Evolutionary conservation across 1,140 invertebrate genomes (phyloP), one percentile per base, ranked within the genome.

Genomic region (Zaprionus gabonicus): DNA sequence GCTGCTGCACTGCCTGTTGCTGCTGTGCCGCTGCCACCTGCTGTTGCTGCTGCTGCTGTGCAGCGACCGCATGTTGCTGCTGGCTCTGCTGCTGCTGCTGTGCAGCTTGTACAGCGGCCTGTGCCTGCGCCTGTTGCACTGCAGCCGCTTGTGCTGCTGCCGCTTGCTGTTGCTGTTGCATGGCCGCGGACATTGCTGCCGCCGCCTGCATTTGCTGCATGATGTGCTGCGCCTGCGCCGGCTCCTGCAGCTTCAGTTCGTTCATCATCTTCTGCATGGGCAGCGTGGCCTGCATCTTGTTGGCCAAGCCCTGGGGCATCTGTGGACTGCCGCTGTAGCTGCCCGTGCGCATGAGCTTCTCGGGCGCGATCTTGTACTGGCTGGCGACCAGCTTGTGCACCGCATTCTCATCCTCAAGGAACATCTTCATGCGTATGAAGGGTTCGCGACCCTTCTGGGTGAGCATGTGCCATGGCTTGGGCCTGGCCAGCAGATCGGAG

Each of bases 401-500:
- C 3, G 98, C 98, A 86, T 99, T 98, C 76, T 99, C 97, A 92
- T 99, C 98, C 93, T 99, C 98, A 55, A 99, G 94, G 93, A 99
- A 99, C 96, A 99, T 98, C 93, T 99, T 98, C 98, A 99, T 99
- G 60, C 98, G 94, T 67, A 99, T 99, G 93, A 99, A 99, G 1
- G 98, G 98, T 91, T 99, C 98, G 25, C 98, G 95, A 0, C 98
- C 98, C 93, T 99, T 99, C 92, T 99, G 98, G 1, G 98, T 99
- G 9, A 99, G 93, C 97, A 99, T 98, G 90, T 98, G 97, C 98
- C 98, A 99, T 0, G 98, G 97, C 92, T 99, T 99, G 23, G 98
- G 98, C 55, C 98, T 93, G 25, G 98, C 98, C 59, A 99, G 93
- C 46, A 99, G 94, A 93, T 99, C 98, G 20, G 98, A 99, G 0